Base-by-base conservation (phyloP, 2,113 vertebrate genomes). In the Maccullochella peelii region DNA sequence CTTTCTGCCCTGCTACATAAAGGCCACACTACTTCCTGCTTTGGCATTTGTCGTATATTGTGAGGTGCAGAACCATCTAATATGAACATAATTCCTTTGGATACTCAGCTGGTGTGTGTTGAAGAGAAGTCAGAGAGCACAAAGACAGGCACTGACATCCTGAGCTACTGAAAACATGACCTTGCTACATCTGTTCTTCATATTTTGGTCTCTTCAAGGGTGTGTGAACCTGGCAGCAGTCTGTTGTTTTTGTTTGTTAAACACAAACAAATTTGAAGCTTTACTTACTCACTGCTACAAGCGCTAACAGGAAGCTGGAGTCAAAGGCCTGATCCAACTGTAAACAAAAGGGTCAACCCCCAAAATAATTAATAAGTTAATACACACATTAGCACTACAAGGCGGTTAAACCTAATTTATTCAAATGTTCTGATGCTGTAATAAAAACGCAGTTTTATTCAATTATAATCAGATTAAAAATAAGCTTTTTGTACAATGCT, bases 261-360 rank as follows among this genome's bases (percentile, higher is more conserved):
- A 70, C 61, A 50, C 66, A 62, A 49, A 70, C 33, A 30, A 52
- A 47, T 27, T 36, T 66, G 12, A 73, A 57, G 49, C 23, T 47
- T 23, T 55, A 66, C 59, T 73, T 65, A 57, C 42, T 52, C 25
- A 16, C 25, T 65, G 78, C 5, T 80, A 73, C 58, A 72, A 55
- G 25, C 52, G 40, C 33, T 70, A 50, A 70, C 55, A 50, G 16
- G 44, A 80, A 38, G n/a, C 57, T 40, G 8, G 33, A 71, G 57
- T 65, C 59, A 25, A n/a, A 25, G 38, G 23, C 14, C 63, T 66
- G 23, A 66, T 58, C 36, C 11, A 57, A 58, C 23, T 42, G 36
- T 42, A 42, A 57, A 38, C 33, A 57, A 58, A 58, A 58, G 36
- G 15, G 15, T 58, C 38, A 27, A 16, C 3, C 1, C 3, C 11